Base-by-base conservation (phyloP, 2,113 vertebrate species). In the Paraplagusia blochii region DNA sequence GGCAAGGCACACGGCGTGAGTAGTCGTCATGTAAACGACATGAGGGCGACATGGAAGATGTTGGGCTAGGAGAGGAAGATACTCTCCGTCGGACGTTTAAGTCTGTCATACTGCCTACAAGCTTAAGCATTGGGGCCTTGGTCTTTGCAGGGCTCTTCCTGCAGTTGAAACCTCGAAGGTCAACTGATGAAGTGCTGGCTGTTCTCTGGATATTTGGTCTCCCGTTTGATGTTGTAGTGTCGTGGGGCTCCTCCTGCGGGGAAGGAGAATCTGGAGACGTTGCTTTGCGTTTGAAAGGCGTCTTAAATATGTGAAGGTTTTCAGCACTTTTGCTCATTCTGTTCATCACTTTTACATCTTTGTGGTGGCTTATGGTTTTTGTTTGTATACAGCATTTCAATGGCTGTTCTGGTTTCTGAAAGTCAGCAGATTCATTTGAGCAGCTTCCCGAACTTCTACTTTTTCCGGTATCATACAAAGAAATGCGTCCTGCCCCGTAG, bases 1-100 rank as follows among this genome's bases (percentile, higher is more conserved):
- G 66, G 48, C 89, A 90, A 69, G 94, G 94, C 71, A 85, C 83
- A 1, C 96, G 91, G 53, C 92, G 93, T 3, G 95, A 96, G 48
- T 99, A 99, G 88, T 95, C 94, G 1, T 98, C 97, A 0, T 98
- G 97, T 49, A 99, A 86, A 44, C 84, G 88, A 82, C 92, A 90
- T 86, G 46, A 76, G 65, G 69, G 77, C 42, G 62, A 86, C 83
- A 79, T 66, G 15, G 58, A 44, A 3, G 17, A 74, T 33, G 55
- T 15, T 53, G 72, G 58, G 15, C 46, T 75, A 15, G 89, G 87
- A 42, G 83, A 74, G 14, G 82, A 39, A 9, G 74, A 76, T 19
- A 80, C 88, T 43, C 84, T 89, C 58, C 78, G 91, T 71, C 90
- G 84, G 14, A 88, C 75, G 0, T 80, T 90, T 45, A 90, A 59